Conservation (phyloP, 2,888 invertebrate species). For the Amphipyra tragopoginis region DNA sequence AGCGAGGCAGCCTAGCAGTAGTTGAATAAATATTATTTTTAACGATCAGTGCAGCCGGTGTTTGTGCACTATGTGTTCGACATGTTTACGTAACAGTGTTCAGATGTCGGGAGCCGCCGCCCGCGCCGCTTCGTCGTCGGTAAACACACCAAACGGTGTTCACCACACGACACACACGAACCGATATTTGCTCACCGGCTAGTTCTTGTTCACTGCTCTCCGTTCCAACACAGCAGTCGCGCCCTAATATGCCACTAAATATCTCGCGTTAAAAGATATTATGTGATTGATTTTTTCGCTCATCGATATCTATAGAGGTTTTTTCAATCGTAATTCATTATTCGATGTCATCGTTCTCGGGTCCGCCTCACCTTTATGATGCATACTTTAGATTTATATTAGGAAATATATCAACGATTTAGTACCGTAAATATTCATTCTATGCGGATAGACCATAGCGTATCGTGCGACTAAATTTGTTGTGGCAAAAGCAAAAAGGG, state of each 20-base stretch:
- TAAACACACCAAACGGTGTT: constrained; percentile 72
- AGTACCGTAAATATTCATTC: constrained; percentile 19
- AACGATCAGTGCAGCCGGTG: constrained; percentile 85
- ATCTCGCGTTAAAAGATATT: constrained; percentile 37
- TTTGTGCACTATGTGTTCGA: constrained; percentile 80
- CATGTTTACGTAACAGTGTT: constrained; percentile 86
- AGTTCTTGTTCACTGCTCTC: constrained; percentile 63
- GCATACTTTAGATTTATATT: constrained; percentile 28
- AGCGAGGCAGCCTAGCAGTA: constrained; percentile 68
- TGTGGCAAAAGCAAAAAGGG: constrained; percentile 69
- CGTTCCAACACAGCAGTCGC: constrained; percentile 48
- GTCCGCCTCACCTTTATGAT: constrained; percentile 40
- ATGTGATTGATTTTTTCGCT: constrained; percentile 48
- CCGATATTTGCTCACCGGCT: constrained; percentile 73
- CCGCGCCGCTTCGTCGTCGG: constrained; percentile 54
- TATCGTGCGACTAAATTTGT: constrained; percentile 33
- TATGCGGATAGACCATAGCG: constrained; percentile 13
- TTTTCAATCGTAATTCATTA: constrained; percentile 42
- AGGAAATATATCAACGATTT: constrained; percentile 18
- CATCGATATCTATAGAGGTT: constrained; percentile 37
- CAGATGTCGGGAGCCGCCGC: constrained; percentile 68
- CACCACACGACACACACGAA: constrained; percentile 73
- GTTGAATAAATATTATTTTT: constrained; percentile 87
- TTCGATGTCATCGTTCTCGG: constrained; percentile 56
- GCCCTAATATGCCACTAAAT: constrained; percentile 34